These are phyloP conservation scores for Esperia sulphurella DNA, from an alignment of 2,888 invertebrate species.

Conservation along the genomic window DNA sequence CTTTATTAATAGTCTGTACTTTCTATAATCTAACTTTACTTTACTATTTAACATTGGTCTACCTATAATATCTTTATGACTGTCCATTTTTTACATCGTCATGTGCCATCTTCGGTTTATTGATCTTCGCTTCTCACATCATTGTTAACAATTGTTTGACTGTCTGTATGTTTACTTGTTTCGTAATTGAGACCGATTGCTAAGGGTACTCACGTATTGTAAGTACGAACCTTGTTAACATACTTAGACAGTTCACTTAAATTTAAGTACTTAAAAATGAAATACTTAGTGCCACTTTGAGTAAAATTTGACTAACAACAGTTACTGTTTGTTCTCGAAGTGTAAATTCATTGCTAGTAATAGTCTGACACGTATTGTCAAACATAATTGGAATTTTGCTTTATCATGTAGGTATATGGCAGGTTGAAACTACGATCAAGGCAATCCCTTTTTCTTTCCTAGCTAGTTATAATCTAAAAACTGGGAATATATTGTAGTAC, in stretches of 20 bases:
- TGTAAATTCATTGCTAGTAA: no score
- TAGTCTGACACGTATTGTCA: no score
- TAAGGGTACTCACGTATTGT: slow-evolving; percentile 36
- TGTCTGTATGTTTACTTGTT: slow-evolving; percentile 35
- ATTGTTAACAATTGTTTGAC: slow-evolving; percentile 26
- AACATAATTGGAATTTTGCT: no score
- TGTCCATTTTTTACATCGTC: background rate
- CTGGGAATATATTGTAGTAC: no score
- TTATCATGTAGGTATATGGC: no score
- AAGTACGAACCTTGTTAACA: slow-evolving; percentile 17
- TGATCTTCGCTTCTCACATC: slow-evolving; percentile 12
- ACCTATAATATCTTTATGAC: no score
- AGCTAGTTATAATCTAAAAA: no score
- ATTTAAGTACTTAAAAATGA: slow-evolving; percentile 12
- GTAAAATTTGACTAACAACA: background rate
- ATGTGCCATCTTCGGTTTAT: background rate
- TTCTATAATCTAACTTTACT: no score
- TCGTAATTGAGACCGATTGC: slow-evolving; percentile 57
- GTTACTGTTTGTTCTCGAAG: background rate
- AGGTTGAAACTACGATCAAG: no score
- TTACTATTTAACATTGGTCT: no score
- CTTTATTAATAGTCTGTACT: no score
- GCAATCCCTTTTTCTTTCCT: no score
- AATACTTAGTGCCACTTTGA: background rate
- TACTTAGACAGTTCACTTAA: slow-evolving; percentile 23